Base-by-base conservation (phyloP, 2,113 vertebrate genomes). In the Nettapus auritus region DNA sequence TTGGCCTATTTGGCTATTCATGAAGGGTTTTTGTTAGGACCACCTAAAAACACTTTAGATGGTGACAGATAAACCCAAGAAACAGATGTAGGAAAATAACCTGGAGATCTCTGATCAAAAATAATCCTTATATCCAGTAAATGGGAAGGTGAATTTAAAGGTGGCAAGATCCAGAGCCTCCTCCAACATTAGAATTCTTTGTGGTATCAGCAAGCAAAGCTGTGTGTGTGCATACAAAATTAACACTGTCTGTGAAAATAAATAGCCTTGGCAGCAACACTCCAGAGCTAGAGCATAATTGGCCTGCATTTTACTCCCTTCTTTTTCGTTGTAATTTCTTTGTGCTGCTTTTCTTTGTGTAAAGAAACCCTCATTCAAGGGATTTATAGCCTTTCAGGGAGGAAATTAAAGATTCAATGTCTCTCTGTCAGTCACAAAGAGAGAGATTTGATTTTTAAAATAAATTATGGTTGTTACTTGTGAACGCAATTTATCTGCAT, bases 261-360 rank as follows among this genome's bases (percentile, higher is more conserved):
- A 91, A 96, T 93, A 92, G 85, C 82, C 88, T 93, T 96, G 96
- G 91, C 96, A 97, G 94, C 86, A 93, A 87, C 84, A 76, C 90
- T 96, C 87, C 57, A 89, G 84, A 94, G 86, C 96, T 96, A 80
- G 81, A 94, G 97, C 94, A 96, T 83, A 97, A 97, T 94, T 97
- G 86, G 93, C 69, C 91, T 86, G 87, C 93, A 86, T 97, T 96
- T 76, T 23, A 74, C 67, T 95, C 85, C 75, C 60, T 76, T 88
- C 75, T 96, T 96, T 93, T 92, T 44, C 56, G 75, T 93, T 36
- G 42, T 68, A 93, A 97, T 90, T 94, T 96, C 96, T 96, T 98
- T 83, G 94, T 96, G 92, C 94, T 66, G 69, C 92, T 92, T 82
- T 95, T 91, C 94, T 97, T 96, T 96, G 93, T 97, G 95, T 95